A percentile compares a stretch with the other conserved stretches of the same genome.
Conservation (phyloP, 2,888 invertebrate species). For the Biston betularia region DNA sequence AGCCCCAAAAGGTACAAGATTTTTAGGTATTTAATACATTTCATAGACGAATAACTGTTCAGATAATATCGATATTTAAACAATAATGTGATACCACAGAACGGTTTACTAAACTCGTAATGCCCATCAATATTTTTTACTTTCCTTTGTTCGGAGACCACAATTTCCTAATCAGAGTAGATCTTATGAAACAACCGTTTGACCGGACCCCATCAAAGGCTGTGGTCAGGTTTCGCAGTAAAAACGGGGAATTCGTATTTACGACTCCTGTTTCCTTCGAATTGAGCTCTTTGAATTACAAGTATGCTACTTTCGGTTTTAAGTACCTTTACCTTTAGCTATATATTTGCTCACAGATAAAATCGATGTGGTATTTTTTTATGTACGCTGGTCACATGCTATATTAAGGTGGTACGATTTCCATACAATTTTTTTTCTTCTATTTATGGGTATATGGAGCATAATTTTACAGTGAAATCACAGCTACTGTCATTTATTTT, state of each 20-base stretch:
- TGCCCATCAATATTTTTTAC: constrained; percentile 19
- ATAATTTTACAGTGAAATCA: too few species aligned
- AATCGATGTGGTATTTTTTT: constrained; percentile 5
- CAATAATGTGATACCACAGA: not conserved
- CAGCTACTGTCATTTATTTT: too few species aligned
- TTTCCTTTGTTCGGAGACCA: constrained; percentile 36
- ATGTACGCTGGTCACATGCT: not conserved
- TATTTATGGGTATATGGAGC: too few species aligned
- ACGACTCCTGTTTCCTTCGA: constrained; percentile 41
- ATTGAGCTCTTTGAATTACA: constrained; percentile 42
- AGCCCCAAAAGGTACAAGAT: too few species aligned
- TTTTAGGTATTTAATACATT: too few species aligned
- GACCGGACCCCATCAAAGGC: constrained; percentile 45
- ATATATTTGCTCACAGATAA: not conserved
- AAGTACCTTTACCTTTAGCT: not conserved
- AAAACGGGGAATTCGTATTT: constrained; percentile 42
- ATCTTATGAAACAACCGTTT: constrained; percentile 45
- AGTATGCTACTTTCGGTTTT: constrained; percentile 25
- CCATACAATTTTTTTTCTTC: too few species aligned
- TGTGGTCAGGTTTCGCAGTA: constrained; percentile 39
- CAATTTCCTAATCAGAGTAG: constrained; percentile 38
- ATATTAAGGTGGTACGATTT: too few species aligned
- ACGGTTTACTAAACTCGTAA: constrained; percentile 1
- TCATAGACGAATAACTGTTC: too few species aligned
- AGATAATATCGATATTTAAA: not conserved